Evolutionary conservation across 2,888 invertebrate genomes (phyloP).

Genomic region (Sialis lutaria): DNA sequence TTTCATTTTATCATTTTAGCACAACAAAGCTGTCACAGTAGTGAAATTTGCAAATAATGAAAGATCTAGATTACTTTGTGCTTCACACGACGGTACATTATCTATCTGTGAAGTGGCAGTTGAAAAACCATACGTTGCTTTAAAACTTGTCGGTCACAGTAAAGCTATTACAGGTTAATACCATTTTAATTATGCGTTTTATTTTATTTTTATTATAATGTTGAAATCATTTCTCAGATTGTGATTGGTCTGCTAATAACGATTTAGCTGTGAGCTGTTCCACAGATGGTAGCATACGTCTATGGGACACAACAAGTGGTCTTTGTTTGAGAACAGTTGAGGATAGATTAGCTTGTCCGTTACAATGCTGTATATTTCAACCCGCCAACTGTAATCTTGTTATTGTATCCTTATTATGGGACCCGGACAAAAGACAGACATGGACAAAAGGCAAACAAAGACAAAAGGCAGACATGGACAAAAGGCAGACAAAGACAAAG

Average conservation of each 20-base stretch:
- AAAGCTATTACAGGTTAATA: conserved; percentile 51
- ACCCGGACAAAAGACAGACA: too few species aligned
- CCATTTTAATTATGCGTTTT: background rate
- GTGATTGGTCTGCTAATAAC: conserved; percentile 76
- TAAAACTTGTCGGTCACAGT: conserved; percentile 56
- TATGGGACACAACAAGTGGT: conserved; percentile 46
- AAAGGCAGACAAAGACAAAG: too few species aligned
- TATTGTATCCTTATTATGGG: conserved; percentile 65
- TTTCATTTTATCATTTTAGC: conserved; percentile 24
- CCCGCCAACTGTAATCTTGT: conserved; percentile 76
- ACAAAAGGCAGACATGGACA: too few species aligned
- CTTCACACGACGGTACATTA: conserved; percentile 59
- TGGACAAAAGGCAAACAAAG: too few species aligned
- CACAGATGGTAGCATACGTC: conserved; percentile 50
- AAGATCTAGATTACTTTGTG: conserved; percentile 58
- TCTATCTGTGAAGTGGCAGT: conserved; percentile 65
- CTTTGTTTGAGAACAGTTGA: conserved; percentile 41
- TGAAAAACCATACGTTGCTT: conserved; percentile 50
- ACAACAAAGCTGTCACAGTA: conserved; percentile 52
- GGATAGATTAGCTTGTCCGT: conserved; percentile 42
- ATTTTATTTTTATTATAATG: background rate
- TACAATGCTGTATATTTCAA: conserved; percentile 61
- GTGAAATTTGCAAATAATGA: conserved; percentile 77
- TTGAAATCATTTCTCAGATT: conserved; percentile 26
- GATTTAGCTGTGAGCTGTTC: conserved; percentile 66